A percentile compares a stretch with the other conserved stretches of the same genome.
Conservation (phyloP, 2,888 invertebrate species). For the Eurois occulta region DNA sequence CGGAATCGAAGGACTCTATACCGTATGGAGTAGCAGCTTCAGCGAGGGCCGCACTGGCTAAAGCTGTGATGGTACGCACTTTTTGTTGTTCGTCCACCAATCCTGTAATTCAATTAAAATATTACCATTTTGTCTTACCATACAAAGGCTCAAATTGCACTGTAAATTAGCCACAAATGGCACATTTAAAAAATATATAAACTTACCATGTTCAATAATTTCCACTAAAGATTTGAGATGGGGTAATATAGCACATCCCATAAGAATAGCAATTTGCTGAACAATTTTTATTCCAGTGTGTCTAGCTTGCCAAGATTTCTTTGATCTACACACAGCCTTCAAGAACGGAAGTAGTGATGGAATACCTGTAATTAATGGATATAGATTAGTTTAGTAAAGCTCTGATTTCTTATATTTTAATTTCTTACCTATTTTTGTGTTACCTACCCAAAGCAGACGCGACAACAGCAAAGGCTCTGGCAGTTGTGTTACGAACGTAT, state of each 20-base stretch:
- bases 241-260: constrained; percentile 99
- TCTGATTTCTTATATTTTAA: background rate
- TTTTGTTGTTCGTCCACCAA: constrained; percentile 99
- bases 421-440: background rate
- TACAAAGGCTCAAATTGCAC: background rate
- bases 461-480: constrained; percentile 99
- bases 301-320: constrained; percentile 99
- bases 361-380: constrained; percentile 90
- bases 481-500: constrained; percentile 99
- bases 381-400: constrained; percentile 14
- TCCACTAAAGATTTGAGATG: constrained; percentile 99
- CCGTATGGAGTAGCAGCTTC: constrained; percentile 99
- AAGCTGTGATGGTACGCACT: constrained; percentile 99
- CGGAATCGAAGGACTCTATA: constrained; percentile 99
- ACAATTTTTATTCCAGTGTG: constrained; percentile 99
- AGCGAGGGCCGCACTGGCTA: constrained; percentile 99
- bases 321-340: constrained; percentile 99
- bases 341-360: constrained; percentile 99
- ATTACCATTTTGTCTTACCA: background rate
- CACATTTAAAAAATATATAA: constrained; percentile 5
- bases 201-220: constrained; percentile 98
- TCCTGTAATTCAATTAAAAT: constrained; percentile 84
- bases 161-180: background rate
- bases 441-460: constrained; percentile 97
- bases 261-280: constrained; percentile 99